A percentile compares a stretch with the other conserved stretches of the same genome.
These are phyloP conservation scores for Zaprionus obscuricornis DNA, from an alignment of 2,888 invertebrate species.

Conservation along the genomic window DNA sequence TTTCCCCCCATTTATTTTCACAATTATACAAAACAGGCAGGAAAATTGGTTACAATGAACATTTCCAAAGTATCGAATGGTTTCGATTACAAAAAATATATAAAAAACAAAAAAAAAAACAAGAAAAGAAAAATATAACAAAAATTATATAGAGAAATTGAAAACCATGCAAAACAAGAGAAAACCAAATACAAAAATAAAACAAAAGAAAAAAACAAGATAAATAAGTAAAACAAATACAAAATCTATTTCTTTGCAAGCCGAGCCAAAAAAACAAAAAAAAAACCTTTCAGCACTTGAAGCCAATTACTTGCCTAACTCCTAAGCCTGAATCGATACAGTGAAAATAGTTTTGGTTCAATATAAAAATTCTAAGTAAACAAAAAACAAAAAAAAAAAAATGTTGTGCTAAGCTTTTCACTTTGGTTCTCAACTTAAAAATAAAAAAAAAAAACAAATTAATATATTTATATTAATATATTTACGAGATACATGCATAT, in stretches of 20 bases:
- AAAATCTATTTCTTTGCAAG: constrained; percentile 20
- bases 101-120: no score
- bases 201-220: no score
- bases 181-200: no score
- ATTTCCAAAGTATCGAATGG: constrained; percentile 33
- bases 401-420: constrained; percentile 68
- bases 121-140: no score
- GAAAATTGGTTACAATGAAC: background rate
- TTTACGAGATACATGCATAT: constrained; percentile 53
- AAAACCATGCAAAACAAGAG: no score
- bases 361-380: background rate
- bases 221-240: no score
- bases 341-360: no score
- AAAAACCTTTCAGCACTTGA: background rate
- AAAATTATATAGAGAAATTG: no score
- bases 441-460: no score
- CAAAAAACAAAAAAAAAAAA: constrained; percentile 17
- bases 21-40: no score
- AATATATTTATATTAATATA: constrained; percentile 36
- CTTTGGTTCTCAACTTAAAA: constrained; percentile 56
- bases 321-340: constrained; percentile 21
- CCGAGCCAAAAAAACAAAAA: constrained; percentile 32
- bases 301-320: constrained; percentile 14
- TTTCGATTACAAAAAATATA: constrained; percentile 48
- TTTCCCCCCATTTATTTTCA: no score